These are phyloP conservation scores for Drosophila neonasuta DNA, from an alignment of 2,888 invertebrate species.

Conservation along the genomic window DNA sequence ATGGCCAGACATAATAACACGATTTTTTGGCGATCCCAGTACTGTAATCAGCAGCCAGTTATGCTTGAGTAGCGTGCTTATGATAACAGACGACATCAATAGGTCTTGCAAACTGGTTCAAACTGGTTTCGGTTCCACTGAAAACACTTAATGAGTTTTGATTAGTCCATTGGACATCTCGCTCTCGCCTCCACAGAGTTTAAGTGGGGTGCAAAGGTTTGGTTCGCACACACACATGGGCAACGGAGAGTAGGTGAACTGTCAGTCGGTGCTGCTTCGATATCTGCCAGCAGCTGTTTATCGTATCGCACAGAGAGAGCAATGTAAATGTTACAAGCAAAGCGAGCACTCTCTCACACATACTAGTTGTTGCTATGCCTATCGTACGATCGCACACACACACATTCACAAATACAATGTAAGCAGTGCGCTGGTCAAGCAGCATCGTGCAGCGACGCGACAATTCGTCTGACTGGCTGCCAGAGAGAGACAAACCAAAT, in stretches of 20 bases:
- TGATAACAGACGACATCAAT: slow-evolving; percentile 47
- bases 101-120: slow-evolving; percentile 45
- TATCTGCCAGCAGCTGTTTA: slow-evolving; percentile 33
- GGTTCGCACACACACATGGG: slow-evolving; percentile 15
- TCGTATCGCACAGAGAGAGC: slow-evolving; percentile 26
- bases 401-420: slow-evolving; percentile 4
- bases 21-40: slow-evolving; percentile 26
- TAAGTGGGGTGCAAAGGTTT: slow-evolving; percentile 52
- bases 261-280: slow-evolving; percentile 40
- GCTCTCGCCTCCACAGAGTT: slow-evolving; percentile 15
- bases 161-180: slow-evolving; percentile 41
- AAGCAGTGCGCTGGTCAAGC: slow-evolving; percentile 34
- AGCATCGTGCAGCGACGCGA: slow-evolving; percentile 48
- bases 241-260: slow-evolving; percentile 43
- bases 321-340: slow-evolving; percentile 34
- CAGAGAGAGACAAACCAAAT: slow-evolving; percentile 29
- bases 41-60: slow-evolving; percentile 37
- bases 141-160: slow-evolving; percentile 34
- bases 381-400: slow-evolving; percentile 58
- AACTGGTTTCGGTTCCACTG: slow-evolving; percentile 53
- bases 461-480: slow-evolving; percentile 45
- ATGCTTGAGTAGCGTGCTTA: slow-evolving; percentile 27
- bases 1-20: slow-evolving; percentile 31
- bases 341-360: slow-evolving; percentile 5
- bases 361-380: slow-evolving; percentile 50